These are phyloP conservation scores for Yponomeuta plumbellus DNA, from an alignment of 2,888 invertebrate species.

Conservation along the genomic window DNA sequence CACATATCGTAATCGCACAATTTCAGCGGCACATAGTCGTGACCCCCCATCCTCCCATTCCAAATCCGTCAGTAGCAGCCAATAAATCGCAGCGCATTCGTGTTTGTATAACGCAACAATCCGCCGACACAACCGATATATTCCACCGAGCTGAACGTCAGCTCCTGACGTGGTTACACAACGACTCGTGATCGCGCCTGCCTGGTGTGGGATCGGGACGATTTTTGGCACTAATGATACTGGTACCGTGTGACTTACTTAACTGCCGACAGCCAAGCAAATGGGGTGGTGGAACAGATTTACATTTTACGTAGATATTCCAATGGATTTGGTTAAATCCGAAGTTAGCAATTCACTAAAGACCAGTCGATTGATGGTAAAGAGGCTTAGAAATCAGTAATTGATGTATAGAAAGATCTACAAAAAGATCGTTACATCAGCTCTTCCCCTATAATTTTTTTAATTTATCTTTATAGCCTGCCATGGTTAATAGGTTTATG, in stretches of 20 bases:
- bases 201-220: not conserved
- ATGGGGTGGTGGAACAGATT: not conserved
- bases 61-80: not conserved
- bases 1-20: not conserved
- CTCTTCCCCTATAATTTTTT: too few species aligned
- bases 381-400: too few species aligned
- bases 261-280: not conserved
- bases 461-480: too few species aligned
- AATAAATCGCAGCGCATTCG: not conserved
- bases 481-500: too few species aligned
- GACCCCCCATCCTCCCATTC: not conserved
- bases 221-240: not conserved
- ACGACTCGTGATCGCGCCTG: not conserved
- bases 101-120: conserved; percentile 1
- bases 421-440: too few species aligned
- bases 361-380: not conserved
- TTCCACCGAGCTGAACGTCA: not conserved
- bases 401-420: too few species aligned
- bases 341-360: not conserved
- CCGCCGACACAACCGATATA: not conserved
- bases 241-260: not conserved
- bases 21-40: not conserved
- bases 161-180: not conserved
- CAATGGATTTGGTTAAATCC: too few species aligned
- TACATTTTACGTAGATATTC: not conserved